A percentile compares a stretch with the other conserved stretches of the same genome.
These are phyloP conservation scores for Sitophilus oryzae DNA, from an alignment of 1,140 invertebrate genomes.

Conservation along the genomic window DNA sequence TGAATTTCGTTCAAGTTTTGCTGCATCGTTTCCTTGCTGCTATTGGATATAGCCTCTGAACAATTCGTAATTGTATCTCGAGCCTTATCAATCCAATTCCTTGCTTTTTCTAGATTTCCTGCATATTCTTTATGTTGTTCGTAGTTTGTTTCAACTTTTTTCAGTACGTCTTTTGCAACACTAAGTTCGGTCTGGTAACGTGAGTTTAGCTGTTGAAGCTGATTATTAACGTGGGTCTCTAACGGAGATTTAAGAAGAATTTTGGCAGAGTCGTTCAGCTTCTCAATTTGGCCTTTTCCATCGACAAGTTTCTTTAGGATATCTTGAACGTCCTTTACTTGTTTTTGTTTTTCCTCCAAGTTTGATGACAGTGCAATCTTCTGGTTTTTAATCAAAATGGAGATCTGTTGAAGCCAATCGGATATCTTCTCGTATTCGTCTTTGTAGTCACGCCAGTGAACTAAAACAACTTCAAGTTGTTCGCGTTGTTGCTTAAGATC, in stretches of 20 bases:
- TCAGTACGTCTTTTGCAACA: constrained; percentile 85
- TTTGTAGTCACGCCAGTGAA: constrained; percentile 84
- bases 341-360: constrained; percentile 77
- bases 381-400: constrained; percentile 85
- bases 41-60: constrained; percentile 69
- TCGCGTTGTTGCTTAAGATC: constrained; percentile 82
- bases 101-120: constrained; percentile 70
- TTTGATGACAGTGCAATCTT: constrained; percentile 78
- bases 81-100: constrained; percentile 83
- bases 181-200: constrained; percentile 86
- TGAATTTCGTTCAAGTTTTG: constrained; percentile 74
- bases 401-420: constrained; percentile 90
- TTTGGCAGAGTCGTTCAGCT: constrained; percentile 72
- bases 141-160: constrained; percentile 85
- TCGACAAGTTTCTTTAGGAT: constrained; percentile 69
- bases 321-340: constrained; percentile 73
- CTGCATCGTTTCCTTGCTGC: constrained; percentile 78
- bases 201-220: constrained; percentile 83
- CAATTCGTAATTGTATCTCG: constrained; percentile 76
- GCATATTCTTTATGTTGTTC: constrained; percentile 84
- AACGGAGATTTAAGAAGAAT: constrained; percentile 74
- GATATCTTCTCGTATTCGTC: constrained; percentile 87
- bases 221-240: constrained; percentile 87
- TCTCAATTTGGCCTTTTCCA: constrained; percentile 79
- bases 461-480: constrained; percentile 72